These are phyloP conservation scores for Craterocephalus amniculus DNA, from an alignment of 2,797 vertebrate genomes.

Conservation along the genomic window DNA sequence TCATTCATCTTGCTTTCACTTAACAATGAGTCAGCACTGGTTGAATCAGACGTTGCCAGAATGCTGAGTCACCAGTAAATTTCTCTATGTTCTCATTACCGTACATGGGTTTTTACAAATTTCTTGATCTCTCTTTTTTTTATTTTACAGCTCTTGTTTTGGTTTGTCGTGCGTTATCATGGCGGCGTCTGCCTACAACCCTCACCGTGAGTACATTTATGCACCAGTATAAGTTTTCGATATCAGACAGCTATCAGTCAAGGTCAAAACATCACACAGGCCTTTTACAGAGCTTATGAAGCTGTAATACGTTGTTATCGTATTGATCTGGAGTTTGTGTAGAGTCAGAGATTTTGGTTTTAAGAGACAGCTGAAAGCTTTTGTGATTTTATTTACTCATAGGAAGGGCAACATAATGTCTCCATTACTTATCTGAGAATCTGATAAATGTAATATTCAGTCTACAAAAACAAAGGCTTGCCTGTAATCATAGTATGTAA, in stretches of 20 bases:
- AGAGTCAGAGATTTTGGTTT: neutral
- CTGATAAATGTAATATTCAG: no score
- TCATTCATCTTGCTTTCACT: neutral
- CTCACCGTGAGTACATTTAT: conserved; percentile 76
- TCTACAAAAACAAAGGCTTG: no score
- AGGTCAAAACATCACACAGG: neutral
- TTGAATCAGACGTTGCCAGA: neutral
- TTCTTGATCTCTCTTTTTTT: conserved; percentile 1
- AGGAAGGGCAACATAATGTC: conserved; percentile 8
- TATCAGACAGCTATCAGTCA: neutral
- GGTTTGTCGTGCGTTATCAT: conserved; percentile 87
- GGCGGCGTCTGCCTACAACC: conserved; percentile 82
- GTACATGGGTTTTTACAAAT: neutral
- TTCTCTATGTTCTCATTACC: no score
- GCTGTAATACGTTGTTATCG: neutral
- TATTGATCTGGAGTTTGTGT: neutral
- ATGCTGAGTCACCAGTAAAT: neutral
- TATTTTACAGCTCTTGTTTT: conserved; percentile 83
- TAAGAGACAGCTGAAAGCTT: neutral
- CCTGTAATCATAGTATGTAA: no score
- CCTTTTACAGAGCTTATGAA: neutral
- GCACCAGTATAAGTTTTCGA: neutral
- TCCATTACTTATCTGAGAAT: neutral
- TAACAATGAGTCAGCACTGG: neutral
- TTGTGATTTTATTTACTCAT: neutral